These are phyloP conservation scores for Penaeus chinensis DNA, from an alignment of 1,140 invertebrate species.

Conservation along the genomic window DNA sequence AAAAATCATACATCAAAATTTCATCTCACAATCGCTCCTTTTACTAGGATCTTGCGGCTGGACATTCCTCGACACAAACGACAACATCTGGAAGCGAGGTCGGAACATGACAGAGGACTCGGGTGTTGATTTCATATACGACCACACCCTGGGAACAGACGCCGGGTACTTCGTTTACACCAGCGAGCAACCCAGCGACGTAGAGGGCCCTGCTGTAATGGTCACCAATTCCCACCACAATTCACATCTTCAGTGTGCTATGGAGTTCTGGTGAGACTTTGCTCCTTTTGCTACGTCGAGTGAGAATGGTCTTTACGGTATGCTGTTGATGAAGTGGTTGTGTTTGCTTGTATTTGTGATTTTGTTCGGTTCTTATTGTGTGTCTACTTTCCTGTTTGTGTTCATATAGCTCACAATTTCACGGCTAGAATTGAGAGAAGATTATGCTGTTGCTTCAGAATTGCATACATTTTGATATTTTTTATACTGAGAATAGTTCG, in stretches of 20 bases:
- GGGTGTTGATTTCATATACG: background rate
- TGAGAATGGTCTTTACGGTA: no score
- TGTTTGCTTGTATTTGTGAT: no score
- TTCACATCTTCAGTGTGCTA: constrained; percentile 34
- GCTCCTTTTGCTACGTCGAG: background rate
- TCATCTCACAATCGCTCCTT: no score
- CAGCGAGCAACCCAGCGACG: background rate
- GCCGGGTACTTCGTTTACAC: constrained; percentile 38
- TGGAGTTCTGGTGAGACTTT: constrained; percentile 47
- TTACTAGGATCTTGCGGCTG: constrained; percentile 38
- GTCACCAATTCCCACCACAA: constrained; percentile 20
- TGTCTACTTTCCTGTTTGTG: no score
- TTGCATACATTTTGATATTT: no score
- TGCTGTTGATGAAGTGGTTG: no score
- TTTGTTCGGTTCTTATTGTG: no score
- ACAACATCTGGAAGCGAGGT: constrained; percentile 33
- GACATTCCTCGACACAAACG: constrained; percentile 22
- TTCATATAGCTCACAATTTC: no score
- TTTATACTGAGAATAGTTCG: no score
- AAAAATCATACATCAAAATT: no score
- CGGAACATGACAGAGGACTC: constrained; percentile 33
- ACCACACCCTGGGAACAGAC: constrained; percentile 32
- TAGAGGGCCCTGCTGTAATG: constrained; percentile 39
- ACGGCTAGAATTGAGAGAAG: no score
- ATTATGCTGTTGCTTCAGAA: no score